Conservation (phyloP, 2,113 vertebrate genomes). For the Scartelaos histophorus region DNA sequence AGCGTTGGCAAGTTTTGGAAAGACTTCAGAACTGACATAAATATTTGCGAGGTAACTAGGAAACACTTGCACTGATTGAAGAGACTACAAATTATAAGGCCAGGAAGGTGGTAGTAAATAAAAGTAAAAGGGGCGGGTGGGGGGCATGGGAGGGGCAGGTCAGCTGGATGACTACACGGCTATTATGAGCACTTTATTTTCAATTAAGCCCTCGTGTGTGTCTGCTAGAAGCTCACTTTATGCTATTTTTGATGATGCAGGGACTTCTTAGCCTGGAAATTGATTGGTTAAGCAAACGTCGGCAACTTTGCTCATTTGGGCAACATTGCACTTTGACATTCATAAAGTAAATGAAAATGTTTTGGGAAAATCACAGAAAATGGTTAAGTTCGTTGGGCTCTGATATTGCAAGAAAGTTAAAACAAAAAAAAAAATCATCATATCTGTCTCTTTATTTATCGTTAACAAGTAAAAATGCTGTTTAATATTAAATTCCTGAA, state of each 20-base stretch:
- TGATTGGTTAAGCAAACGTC: slow-evolving; percentile 71
- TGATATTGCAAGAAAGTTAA: too few relatives aligned
- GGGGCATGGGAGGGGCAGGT: slow-evolving; percentile 23
- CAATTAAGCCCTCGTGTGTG: slow-evolving; percentile 66
- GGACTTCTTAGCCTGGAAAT: slow-evolving; percentile 69
- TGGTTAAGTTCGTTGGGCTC: too few relatives aligned
- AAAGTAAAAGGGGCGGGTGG: slow-evolving; percentile 21
- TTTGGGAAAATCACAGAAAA: neutral
- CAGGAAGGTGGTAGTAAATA: slow-evolving; percentile 48
- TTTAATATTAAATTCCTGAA: too few relatives aligned
- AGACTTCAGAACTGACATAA: slow-evolving; percentile 11
- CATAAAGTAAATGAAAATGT: slow-evolving; percentile 16
- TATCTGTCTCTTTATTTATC: too few relatives aligned
- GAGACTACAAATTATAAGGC: slow-evolving; percentile 51
- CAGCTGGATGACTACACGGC: slow-evolving; percentile 23
- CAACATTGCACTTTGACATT: slow-evolving; percentile 40
- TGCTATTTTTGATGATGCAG: slow-evolving; percentile 75
- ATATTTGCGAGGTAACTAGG: slow-evolving; percentile 16
- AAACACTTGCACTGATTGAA: slow-evolving; percentile 54
- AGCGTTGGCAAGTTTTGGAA: neutral
- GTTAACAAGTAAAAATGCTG: too few relatives aligned
- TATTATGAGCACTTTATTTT: slow-evolving; percentile 73
- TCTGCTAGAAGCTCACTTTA: slow-evolving; percentile 56
- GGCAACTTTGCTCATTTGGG: slow-evolving; percentile 68
- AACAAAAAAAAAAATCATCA: too few relatives aligned